Percentiles rank a stretch among this genome's conserved stretches.
phyloP scores from a whole-genome alignment of 2,797 vertebrate genomes.

The Poeciliopsis infans region DNA sequence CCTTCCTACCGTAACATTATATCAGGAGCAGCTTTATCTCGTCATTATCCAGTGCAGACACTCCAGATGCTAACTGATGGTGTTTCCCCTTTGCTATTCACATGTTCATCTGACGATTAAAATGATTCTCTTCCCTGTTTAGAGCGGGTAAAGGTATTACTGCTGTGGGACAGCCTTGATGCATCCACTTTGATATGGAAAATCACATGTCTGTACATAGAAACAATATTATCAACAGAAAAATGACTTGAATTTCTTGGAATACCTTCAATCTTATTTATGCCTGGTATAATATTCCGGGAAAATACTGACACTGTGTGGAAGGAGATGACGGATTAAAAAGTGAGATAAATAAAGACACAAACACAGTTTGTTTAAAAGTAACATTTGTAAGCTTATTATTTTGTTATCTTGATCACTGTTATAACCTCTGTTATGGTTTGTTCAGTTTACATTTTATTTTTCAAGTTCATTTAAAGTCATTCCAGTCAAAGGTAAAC shows the following conservation, averaged over 20 bases:
- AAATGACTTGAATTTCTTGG: slow-evolving; percentile 55
- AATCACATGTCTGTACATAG: slow-evolving; percentile 61
- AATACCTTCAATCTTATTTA: slow-evolving; percentile 52
- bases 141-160: slow-evolving; percentile 64
- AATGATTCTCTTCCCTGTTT: slow-evolving; percentile 65
- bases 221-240: slow-evolving; percentile 71
- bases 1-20: slow-evolving; percentile 23
- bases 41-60: slow-evolving; percentile 43
- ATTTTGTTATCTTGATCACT: slow-evolving; percentile 80
- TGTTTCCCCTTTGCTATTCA: slow-evolving; percentile 56
- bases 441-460: slow-evolving; percentile 82
- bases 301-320: background rate
- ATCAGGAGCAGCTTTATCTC: slow-evolving; percentile 45
- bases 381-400: slow-evolving; percentile 82
- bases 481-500: slow-evolving; percentile 88
- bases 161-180: slow-evolving; percentile 46
- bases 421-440: slow-evolving; percentile 84
- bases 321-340: background rate
- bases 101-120: slow-evolving; percentile 54
- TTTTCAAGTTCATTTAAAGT: slow-evolving; percentile 85
- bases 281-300: slow-evolving; percentile 33
- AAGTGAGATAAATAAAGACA: slow-evolving; percentile 65
- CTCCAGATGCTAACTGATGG: slow-evolving; percentile 21
- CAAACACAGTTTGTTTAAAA: slow-evolving; percentile 74
- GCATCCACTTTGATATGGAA: slow-evolving; percentile 69